Evolutionary conservation across 2,797 vertebrate genomes (phyloP).

Genomic region (Squalus acanthias): DNA sequence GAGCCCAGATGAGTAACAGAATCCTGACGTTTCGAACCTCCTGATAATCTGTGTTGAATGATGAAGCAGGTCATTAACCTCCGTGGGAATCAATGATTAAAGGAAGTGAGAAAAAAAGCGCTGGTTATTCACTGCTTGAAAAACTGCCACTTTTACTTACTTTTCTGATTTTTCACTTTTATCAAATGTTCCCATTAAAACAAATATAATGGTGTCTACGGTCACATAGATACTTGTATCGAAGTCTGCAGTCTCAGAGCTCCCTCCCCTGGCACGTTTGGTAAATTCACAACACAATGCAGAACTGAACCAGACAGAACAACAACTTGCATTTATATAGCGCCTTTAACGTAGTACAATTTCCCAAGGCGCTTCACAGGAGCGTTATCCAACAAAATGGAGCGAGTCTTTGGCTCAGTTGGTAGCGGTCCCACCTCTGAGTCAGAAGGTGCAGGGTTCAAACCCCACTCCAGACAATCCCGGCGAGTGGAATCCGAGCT

Average conservation of each 20-base stretch:
- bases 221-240: background rate
- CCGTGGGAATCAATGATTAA: background rate
- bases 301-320: background rate
- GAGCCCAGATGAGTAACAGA: background rate
- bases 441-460: too few relatives aligned
- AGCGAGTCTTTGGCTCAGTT: too few relatives aligned
- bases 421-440: too few relatives aligned
- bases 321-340: background rate
- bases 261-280: background rate
- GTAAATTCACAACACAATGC: background rate
- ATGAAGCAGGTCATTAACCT: too few relatives aligned
- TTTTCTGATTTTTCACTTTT: background rate
- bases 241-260: background rate
- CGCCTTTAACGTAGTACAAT: background rate
- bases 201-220: too few relatives aligned
- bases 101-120: background rate
- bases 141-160: background rate
- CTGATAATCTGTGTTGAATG: background rate
- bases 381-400: background rate
- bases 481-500: too few relatives aligned
- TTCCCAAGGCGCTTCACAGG: background rate
- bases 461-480: too few relatives aligned
- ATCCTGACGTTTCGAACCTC: background rate
- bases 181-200: background rate
- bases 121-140: too few relatives aligned